phyloP scores from a whole-genome alignment of 1,140 invertebrate species.

The Aphaenogaster rudis region DNA sequence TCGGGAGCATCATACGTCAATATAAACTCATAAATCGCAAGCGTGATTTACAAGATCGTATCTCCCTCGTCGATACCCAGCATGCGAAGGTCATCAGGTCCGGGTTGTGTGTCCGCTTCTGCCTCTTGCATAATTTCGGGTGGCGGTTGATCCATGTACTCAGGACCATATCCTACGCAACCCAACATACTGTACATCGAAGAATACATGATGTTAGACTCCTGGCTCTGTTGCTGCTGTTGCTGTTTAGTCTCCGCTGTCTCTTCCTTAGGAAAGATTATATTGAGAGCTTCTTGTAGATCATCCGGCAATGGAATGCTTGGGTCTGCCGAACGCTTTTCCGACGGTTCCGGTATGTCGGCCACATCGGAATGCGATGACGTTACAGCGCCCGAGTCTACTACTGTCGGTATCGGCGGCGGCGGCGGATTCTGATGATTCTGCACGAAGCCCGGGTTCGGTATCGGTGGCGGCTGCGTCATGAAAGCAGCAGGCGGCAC shows the following conservation, averaged over 20 bases:
- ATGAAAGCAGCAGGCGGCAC: slow-evolving; percentile 71
- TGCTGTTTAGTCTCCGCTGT: slow-evolving; percentile 71
- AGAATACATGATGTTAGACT: slow-evolving; percentile 84
- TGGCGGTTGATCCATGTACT: slow-evolving; percentile 86
- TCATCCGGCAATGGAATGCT: slow-evolving; percentile 88
- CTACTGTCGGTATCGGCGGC: slow-evolving; percentile 70
- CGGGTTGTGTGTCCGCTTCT: slow-evolving; percentile 83
- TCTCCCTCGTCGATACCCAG: slow-evolving; percentile 86
- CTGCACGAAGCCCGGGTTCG: slow-evolving; percentile 56
- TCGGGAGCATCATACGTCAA: slow-evolving; percentile 1
- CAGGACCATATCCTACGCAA: slow-evolving; percentile 84
- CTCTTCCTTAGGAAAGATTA: slow-evolving; percentile 89
- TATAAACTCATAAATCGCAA: not conserved
- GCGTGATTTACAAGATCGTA: slow-evolving; percentile 83
- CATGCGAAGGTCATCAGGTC: slow-evolving; percentile 86
- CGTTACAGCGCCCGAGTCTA: slow-evolving; percentile 63
- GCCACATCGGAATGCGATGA: slow-evolving; percentile 79
- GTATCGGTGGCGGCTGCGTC: slow-evolving; percentile 66
- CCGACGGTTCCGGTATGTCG: slow-evolving; percentile 80
- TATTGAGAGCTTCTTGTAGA: slow-evolving; percentile 91
- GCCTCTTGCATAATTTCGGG: slow-evolving; percentile 85
- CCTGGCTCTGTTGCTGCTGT: slow-evolving; percentile 72
- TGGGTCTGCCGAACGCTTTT: slow-evolving; percentile 80
- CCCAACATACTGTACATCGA: slow-evolving; percentile 86
- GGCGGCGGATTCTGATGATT: slow-evolving; percentile 83